Conservation (phyloP, 2,888 invertebrate genomes). For the Ectobius pallidus region DNA sequence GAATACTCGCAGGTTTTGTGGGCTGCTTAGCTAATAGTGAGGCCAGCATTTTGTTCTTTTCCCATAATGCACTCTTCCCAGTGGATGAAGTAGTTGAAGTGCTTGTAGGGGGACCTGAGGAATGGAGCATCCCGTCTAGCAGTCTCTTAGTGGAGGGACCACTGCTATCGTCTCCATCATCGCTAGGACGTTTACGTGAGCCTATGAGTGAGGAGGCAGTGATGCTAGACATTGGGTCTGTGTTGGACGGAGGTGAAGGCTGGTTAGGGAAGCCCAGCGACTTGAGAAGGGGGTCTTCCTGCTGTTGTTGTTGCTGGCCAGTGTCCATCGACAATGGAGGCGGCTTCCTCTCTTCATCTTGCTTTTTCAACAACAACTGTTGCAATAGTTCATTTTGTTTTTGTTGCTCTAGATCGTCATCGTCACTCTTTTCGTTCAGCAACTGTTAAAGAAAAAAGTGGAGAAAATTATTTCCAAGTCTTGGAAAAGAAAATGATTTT, state of each 20-base stretch:
- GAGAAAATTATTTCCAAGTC: not conserved
- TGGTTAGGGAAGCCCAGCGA: slow-evolving; percentile 61
- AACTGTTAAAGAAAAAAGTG: slow-evolving; percentile 60
- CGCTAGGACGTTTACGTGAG: slow-evolving; percentile 66
- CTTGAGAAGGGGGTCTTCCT: slow-evolving; percentile 60
- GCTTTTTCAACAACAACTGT: slow-evolving; percentile 62
- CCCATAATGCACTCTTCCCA: slow-evolving; percentile 71
- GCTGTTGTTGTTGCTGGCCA: slow-evolving; percentile 45
- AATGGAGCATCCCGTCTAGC: slow-evolving; percentile 3
- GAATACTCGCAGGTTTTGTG: slow-evolving; percentile 66
- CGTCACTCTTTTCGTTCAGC: slow-evolving; percentile 79
- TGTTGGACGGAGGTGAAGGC: slow-evolving; percentile 62
- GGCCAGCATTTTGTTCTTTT: slow-evolving; percentile 86
- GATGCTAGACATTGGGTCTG: slow-evolving; percentile 48
- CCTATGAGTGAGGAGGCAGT: slow-evolving; percentile 45
- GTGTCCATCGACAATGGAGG: slow-evolving; percentile 36
- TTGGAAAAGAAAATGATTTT: too few species aligned
- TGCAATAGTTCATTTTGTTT: slow-evolving; percentile 67
- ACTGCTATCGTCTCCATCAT: slow-evolving; percentile 61
- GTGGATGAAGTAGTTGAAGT: slow-evolving; percentile 12
- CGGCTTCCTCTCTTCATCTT: slow-evolving; percentile 39
- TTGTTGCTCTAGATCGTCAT: slow-evolving; percentile 52
- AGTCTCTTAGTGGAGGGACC: slow-evolving; percentile 10
- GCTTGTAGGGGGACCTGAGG: not conserved
- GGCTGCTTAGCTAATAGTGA: slow-evolving; percentile 79